These are phyloP conservation scores for Tetrao urogallus DNA, from an alignment of 2,113 vertebrate genomes.

Conservation along the genomic window DNA sequence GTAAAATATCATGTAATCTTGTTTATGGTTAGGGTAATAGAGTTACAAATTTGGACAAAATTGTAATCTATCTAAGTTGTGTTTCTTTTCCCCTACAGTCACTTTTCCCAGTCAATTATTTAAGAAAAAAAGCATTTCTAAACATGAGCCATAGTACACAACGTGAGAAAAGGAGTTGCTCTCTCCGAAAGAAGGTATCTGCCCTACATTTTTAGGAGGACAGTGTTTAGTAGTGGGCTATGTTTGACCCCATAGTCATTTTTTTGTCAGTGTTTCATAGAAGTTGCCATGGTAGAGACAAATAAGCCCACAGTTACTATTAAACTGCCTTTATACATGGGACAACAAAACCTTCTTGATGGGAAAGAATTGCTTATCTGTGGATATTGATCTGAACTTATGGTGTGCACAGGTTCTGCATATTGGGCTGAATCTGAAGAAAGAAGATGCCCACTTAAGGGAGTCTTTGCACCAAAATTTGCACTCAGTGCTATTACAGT, in stretches of 20 bases:
- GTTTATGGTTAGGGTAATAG: slow-evolving; percentile 68
- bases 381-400: neutral
- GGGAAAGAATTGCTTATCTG: neutral
- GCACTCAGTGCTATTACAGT: accelerated
- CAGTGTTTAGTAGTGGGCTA: neutral
- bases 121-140: slow-evolving; percentile 41
- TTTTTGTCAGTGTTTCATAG: neutral
- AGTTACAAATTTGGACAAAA: slow-evolving; percentile 64
- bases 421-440: neutral
- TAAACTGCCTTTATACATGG: neutral
- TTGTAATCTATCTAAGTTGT: slow-evolving; percentile 55
- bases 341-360: neutral
- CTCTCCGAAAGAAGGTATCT: neutral
- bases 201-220: neutral
- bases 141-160: slow-evolving; percentile 20
- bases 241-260: neutral
- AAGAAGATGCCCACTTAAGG: neutral
- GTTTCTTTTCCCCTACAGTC: slow-evolving; percentile 21
- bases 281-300: neutral
- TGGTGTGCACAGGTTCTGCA: accelerated
- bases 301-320: neutral
- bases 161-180: neutral
- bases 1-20: slow-evolving; percentile 52
- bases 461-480: neutral
- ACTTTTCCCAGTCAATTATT: slow-evolving; percentile 36